A percentile compares a stretch with the other conserved stretches of the same genome.
Evolutionary conservation across 1,140 invertebrate genomes (phyloP).

Genomic region (Neotoxoptera formosana): DNA sequence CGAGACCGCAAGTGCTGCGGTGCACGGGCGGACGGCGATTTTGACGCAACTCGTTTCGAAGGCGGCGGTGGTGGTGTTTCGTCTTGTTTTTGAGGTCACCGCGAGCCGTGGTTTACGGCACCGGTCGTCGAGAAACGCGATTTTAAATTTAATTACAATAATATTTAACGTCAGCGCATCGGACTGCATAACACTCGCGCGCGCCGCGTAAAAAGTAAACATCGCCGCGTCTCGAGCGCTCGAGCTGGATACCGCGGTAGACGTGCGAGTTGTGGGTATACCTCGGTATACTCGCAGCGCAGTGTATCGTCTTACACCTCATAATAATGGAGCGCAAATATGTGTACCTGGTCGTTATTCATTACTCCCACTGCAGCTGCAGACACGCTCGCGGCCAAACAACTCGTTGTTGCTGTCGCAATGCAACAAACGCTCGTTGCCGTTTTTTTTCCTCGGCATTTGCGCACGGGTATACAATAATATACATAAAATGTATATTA

Average conservation of each 20-base stretch:
- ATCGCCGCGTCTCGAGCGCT: neutral
- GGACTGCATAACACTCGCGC: neutral
- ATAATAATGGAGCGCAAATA: neutral
- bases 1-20: neutral
- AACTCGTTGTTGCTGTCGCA: no score
- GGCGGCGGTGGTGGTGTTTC: neutral
- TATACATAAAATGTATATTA: neutral
- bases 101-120: neutral
- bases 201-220: neutral
- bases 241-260: neutral
- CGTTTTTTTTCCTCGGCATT: neutral
- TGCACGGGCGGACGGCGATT: neutral
- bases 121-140: neutral
- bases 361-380: neutral
- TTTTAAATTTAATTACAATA: conserved; percentile 14
- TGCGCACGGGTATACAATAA: neutral
- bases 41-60: conserved; percentile 11
- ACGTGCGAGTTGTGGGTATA: no score
- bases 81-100: conserved; percentile 21
- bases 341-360: neutral
- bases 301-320: conserved; percentile 12
- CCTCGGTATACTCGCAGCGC: neutral
- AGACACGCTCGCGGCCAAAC: neutral
- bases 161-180: neutral
- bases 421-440: no score